Percentiles rank a stretch among this genome's conserved stretches.
These are phyloP conservation scores for Scaptomyza montana DNA, from an alignment of 1,140 invertebrate species.

Conservation along the genomic window DNA sequence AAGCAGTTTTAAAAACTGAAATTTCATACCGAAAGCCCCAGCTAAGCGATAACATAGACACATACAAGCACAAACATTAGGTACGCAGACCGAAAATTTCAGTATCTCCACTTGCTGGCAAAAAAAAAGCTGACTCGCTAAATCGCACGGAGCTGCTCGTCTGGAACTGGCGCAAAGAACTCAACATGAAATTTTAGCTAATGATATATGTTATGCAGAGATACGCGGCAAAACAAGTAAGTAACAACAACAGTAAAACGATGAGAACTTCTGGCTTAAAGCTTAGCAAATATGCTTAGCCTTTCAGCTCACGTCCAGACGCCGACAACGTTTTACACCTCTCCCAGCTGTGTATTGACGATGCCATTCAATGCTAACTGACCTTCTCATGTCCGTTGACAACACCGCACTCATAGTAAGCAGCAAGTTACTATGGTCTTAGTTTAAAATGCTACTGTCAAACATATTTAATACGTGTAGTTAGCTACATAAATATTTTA, in stretches of 20 bases:
- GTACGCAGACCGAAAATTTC: slow-evolving; percentile 11
- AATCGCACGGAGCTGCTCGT: slow-evolving; percentile 22
- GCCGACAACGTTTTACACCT: neutral
- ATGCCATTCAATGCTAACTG: slow-evolving; percentile 11
- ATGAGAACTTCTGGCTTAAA: slow-evolving; percentile 21
- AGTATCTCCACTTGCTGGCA: slow-evolving; percentile 46
- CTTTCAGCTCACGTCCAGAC: slow-evolving; percentile 39
- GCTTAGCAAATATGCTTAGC: slow-evolving; percentile 25
- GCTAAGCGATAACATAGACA: slow-evolving; percentile 30
- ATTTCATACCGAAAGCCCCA: slow-evolving; percentile 49
- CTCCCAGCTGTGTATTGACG: neutral
- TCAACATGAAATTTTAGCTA: slow-evolving; percentile 60
- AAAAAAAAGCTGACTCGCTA: slow-evolving; percentile 31
- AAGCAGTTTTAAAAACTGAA: slow-evolving; percentile 51
- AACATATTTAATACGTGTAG: slow-evolving; percentile 9
- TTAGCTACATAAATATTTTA: neutral
- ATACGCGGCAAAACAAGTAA: slow-evolving; percentile 15
- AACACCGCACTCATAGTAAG: slow-evolving; percentile 30
- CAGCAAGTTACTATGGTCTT: slow-evolving; percentile 22
- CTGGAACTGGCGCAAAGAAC: slow-evolving; percentile 30
- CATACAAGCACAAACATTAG: slow-evolving; percentile 1
- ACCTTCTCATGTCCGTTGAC: slow-evolving; percentile 41
- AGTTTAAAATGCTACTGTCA: slow-evolving; percentile 31
- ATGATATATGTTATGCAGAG: slow-evolving; percentile 13
- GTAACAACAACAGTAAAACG: neutral